phyloP scores from a whole-genome alignment of 2,797 vertebrate genomes.

The Rachycentron canadum region DNA sequence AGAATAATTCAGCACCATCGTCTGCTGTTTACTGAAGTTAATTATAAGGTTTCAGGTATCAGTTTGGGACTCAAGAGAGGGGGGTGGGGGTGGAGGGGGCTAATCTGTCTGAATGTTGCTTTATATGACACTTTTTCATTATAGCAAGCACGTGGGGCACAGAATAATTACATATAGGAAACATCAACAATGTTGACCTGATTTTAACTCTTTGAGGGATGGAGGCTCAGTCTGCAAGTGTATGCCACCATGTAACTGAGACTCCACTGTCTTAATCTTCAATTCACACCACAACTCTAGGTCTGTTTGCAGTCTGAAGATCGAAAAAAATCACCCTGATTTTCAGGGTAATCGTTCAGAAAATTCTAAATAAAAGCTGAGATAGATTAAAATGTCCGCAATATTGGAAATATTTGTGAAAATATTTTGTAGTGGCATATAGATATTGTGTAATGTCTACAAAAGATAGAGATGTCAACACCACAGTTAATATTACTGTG shows the following conservation, averaged over 20 bases:
- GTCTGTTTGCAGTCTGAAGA: background rate
- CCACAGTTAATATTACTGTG: background rate
- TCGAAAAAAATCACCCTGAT: background rate
- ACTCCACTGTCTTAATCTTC: background rate
- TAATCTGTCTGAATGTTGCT: slow-evolving; percentile 57
- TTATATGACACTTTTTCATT: slow-evolving; percentile 61
- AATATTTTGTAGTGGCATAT: background rate
- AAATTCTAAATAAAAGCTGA: background rate
- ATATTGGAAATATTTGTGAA: too few relatives aligned
- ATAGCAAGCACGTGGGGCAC: slow-evolving; percentile 35
- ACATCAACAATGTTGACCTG: slow-evolving; percentile 17
- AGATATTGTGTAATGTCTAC: slow-evolving; percentile 3
- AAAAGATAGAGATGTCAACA: slow-evolving; percentile 1
- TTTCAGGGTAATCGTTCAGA: background rate
- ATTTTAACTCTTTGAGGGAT: slow-evolving; percentile 22
- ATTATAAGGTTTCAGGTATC: slow-evolving; percentile 22
- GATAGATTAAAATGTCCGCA: background rate
- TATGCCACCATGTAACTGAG: background rate
- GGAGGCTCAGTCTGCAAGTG: background rate
- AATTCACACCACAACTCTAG: background rate
- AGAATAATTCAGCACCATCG: slow-evolving; percentile 19
- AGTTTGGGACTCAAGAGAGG: slow-evolving; percentile 18
- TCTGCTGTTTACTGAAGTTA: slow-evolving; percentile 26
- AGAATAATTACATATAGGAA: slow-evolving; percentile 68
- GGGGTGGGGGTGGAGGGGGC: too few relatives aligned